Evolutionary conservation across 2,113 vertebrate species (phyloP).

Genomic region (Brevimyrus niger): DNA sequence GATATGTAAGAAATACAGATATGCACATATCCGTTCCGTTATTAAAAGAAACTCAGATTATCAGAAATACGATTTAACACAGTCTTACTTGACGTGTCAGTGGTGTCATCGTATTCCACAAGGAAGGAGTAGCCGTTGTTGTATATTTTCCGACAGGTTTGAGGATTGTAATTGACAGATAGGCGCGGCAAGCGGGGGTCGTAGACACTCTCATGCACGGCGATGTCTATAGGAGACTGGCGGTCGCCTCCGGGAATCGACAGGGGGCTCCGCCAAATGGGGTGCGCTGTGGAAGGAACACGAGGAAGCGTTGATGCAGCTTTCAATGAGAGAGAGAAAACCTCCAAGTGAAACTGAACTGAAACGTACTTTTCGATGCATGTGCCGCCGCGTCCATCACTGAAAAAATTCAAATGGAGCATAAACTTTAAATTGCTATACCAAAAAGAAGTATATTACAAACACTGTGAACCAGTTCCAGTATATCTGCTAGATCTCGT

Average conservation of each 20-base stretch:
- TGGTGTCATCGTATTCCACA: slow-evolving; percentile 89
- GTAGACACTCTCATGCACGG: slow-evolving; percentile 73
- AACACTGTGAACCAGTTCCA: not conserved
- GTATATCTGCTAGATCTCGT: not conserved
- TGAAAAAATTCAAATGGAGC: not conserved
- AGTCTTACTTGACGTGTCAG: slow-evolving; percentile 78
- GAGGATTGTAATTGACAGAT: slow-evolving; percentile 70
- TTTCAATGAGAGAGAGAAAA: not conserved
- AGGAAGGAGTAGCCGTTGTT: slow-evolving; percentile 96
- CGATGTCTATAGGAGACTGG: slow-evolving; percentile 92
- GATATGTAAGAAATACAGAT: not conserved
- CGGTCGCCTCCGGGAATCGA: slow-evolving; percentile 70
- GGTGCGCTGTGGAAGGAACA: slow-evolving; percentile 67
- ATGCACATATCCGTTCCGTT: not conserved
- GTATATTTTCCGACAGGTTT: slow-evolving; percentile 84
- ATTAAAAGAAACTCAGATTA: not conserved
- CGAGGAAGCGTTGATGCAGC: not conserved
- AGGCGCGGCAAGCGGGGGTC: slow-evolving; percentile 78
- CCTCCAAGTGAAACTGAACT: not conserved
- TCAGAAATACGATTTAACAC: not conserved
- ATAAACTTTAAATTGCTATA: not conserved
- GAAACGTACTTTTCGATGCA: not conserved
- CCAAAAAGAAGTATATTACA: not conserved
- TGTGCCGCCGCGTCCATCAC: not conserved
- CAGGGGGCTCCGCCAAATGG: slow-evolving; percentile 79